These are phyloP conservation scores for Micropterix aruncella DNA, from an alignment of 2,888 invertebrate species.

Conservation along the genomic window DNA sequence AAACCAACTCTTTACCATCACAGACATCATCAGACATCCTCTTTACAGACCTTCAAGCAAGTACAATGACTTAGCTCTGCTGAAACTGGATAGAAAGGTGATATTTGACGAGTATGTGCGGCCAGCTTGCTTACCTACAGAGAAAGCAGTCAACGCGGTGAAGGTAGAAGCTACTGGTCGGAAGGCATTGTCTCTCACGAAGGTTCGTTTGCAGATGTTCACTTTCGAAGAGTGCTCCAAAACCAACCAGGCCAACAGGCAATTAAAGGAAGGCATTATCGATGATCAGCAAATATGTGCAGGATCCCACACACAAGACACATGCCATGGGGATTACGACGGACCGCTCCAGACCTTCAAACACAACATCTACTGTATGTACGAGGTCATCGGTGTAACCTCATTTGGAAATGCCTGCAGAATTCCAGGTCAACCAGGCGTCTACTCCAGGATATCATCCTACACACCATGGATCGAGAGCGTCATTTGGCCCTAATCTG, in stretches of 20 bases:
- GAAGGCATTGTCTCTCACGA: neutral
- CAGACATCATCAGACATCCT: conserved; percentile 20
- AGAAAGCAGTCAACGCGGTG: neutral
- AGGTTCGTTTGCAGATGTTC: neutral
- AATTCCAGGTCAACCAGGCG: conserved; percentile 21
- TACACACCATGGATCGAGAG: conserved; percentile 37
- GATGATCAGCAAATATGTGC: conserved; percentile 19
- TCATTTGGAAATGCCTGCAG: conserved; percentile 22
- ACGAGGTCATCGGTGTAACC: conserved; percentile 24
- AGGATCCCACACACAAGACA: conserved; percentile 21
- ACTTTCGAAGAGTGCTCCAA: neutral
- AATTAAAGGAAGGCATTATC: conserved; percentile 17
- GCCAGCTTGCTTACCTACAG: neutral
- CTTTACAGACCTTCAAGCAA: conserved; percentile 21
- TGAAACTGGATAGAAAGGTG: conserved; percentile 18
- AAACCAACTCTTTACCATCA: neutral
- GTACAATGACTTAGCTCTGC: conserved; percentile 37
- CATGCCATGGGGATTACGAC: conserved; percentile 40
- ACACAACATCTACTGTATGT: conserved; percentile 20
- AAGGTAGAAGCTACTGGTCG: neutral
- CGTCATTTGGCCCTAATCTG: conserved; percentile 32
- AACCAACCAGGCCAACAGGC: neutral
- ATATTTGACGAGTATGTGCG: neutral
- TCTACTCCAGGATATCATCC: conserved; percentile 33
- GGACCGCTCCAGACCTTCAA: conserved; percentile 30